Percentiles rank a stretch among this genome's conserved stretches.
Evolutionary conservation across 2,113 vertebrate genomes (phyloP).

Genomic region (Clarias macrocephalus): DNA sequence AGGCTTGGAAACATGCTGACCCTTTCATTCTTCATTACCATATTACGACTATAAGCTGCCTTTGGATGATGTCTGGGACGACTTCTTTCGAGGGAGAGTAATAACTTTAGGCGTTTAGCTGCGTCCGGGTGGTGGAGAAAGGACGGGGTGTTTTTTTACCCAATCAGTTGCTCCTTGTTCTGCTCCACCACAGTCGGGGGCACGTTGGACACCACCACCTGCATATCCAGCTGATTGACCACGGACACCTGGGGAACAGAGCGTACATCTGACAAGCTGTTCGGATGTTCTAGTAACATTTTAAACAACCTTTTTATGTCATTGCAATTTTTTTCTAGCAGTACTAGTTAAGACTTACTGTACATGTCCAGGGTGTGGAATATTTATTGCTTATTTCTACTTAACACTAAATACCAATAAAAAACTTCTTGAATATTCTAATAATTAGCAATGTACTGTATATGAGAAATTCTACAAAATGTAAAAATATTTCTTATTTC

Average conservation of each 20-base stretch:
- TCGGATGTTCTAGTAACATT: not conserved
- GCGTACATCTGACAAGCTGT: not conserved
- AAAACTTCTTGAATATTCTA: not conserved
- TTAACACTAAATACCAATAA: not conserved
- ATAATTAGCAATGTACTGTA: not conserved
- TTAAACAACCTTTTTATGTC: too few relatives aligned
- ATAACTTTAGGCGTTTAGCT: not conserved
- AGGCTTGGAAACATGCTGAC: not conserved
- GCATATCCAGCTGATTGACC: conserved; percentile 98
- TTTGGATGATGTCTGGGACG: not conserved
- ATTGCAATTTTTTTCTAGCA: too few relatives aligned
- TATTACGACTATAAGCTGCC: conserved; percentile 15
- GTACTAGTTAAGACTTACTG: not conserved
- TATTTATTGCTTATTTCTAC: not conserved
- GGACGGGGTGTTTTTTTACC: conserved; percentile 71
- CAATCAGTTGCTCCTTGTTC: conserved; percentile 89
- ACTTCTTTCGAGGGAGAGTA: not conserved
- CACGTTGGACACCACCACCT: conserved; percentile 95
- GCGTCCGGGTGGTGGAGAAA: not conserved
- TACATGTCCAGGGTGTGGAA: not conserved
- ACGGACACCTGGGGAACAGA: conserved; percentile 85
- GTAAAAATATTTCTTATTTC: not conserved
- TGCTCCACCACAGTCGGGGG: conserved; percentile 93
- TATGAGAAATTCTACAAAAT: not conserved
- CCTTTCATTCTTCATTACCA: conserved; percentile 22